phyloP scores from a whole-genome alignment of 1,140 invertebrate genomes.

The Glomeris maerens region DNA sequence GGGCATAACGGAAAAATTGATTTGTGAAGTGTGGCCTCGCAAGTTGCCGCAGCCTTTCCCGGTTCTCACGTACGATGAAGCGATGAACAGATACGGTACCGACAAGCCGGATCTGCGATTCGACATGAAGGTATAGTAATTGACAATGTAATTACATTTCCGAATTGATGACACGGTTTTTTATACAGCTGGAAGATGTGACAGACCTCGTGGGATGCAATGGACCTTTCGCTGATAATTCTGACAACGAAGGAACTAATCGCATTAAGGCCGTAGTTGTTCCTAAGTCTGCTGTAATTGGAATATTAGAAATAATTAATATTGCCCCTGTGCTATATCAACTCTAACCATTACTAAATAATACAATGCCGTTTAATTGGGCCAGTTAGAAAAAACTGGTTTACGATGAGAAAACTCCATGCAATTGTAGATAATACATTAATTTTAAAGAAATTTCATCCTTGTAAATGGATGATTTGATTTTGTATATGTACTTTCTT shows the following conservation, averaged over 20 bases:
- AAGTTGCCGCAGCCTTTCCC: constrained; percentile 61
- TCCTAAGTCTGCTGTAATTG: too few relatives aligned
- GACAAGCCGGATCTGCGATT: constrained; percentile 89
- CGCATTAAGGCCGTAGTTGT: neutral
- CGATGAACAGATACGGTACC: constrained; percentile 66
- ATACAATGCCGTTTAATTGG: too few relatives aligned
- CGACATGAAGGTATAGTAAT: constrained; percentile 46
- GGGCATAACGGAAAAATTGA: constrained; percentile 33
- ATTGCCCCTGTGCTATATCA: too few relatives aligned
- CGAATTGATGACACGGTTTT: neutral
- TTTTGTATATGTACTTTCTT: too few relatives aligned
- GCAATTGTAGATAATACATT: too few relatives aligned
- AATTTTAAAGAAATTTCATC: too few relatives aligned
- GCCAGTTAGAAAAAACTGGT: too few relatives aligned
- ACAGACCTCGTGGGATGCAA: constrained; percentile 31
- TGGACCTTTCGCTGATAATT: constrained; percentile 1
- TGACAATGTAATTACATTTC: neutral
- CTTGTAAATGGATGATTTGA: too few relatives aligned
- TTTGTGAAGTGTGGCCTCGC: constrained; percentile 32
- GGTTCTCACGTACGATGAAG: constrained; percentile 61
- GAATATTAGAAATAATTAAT: too few relatives aligned
- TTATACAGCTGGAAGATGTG: constrained; percentile 38
- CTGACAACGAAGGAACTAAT: neutral
- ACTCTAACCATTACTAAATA: too few relatives aligned
- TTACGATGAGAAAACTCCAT: too few relatives aligned